Evolutionary conservation across 2,113 vertebrate species (phyloP).

Genomic region (Myanophis thanlyinensis): DNA sequence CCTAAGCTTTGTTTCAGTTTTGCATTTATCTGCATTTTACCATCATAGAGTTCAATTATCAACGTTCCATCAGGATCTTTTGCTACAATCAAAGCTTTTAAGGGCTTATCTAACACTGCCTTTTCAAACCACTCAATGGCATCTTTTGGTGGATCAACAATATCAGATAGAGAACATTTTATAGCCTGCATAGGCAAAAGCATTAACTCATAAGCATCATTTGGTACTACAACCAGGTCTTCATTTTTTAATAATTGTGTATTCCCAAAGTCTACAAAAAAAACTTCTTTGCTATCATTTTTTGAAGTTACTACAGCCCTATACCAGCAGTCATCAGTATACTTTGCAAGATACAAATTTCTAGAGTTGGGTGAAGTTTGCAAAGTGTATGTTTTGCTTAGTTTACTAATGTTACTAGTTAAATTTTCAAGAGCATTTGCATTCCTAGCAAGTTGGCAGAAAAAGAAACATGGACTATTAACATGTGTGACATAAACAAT

Average conservation of each 20-base stretch:
- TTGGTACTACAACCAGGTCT: conserved; percentile 80
- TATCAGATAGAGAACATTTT: conserved; percentile 81
- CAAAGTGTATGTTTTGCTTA: conserved; percentile 62
- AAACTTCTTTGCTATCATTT: conserved; percentile 69
- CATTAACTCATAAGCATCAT: conserved; percentile 79
- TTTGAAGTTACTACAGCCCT: conserved; percentile 76
- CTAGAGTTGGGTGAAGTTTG: conserved; percentile 60
- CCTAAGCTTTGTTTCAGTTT: conserved; percentile 77
- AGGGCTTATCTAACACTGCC: conserved; percentile 65
- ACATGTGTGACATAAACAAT: conserved; percentile 77
- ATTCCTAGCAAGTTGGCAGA: conserved; percentile 85
- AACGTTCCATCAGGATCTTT: conserved; percentile 84
- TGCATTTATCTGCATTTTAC: conserved; percentile 78
- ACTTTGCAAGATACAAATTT: conserved; percentile 86
- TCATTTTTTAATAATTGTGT: conserved; percentile 70
- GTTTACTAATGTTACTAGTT: conserved; percentile 58
- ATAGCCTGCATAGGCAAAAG: conserved; percentile 88
- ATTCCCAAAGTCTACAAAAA: conserved; percentile 96
- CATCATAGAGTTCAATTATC: conserved; percentile 84
- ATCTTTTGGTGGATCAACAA: conserved; percentile 70
- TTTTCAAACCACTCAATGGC: conserved; percentile 81
- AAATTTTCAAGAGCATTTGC: conserved; percentile 72
- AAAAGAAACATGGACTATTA: conserved; percentile 79
- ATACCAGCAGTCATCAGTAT: conserved; percentile 86
- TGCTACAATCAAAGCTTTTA: conserved; percentile 81